Evolutionary conservation across 2,888 invertebrate genomes (phyloP).

Genomic region (Drosophila yooni): DNA sequence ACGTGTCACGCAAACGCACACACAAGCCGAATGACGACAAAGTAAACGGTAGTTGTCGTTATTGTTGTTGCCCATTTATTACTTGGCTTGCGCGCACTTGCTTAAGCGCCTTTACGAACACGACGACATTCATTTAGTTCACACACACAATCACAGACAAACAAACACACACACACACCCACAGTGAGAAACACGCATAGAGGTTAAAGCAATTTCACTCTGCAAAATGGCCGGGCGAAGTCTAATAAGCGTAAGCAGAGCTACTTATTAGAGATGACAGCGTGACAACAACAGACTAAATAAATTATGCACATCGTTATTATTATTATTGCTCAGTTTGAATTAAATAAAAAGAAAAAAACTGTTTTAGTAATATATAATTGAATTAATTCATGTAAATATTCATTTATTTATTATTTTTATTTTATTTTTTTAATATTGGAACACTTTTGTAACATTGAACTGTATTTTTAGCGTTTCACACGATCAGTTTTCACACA

Average conservation of each 20-base stretch:
- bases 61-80: constrained; percentile 34
- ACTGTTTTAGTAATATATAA: background rate
- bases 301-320: background rate
- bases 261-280: constrained; percentile 29
- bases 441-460: background rate
- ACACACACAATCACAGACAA: constrained; percentile 34
- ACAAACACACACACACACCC: constrained; percentile 5
- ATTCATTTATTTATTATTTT: background rate
- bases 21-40: constrained; percentile 23
- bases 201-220: constrained; percentile 53
- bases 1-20: constrained; percentile 31
- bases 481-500: constrained; percentile 13
- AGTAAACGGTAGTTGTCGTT: constrained; percentile 65
- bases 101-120: constrained; percentile 56
- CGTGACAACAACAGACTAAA: constrained; percentile 12
- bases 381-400: background rate
- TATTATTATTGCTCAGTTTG: background rate
- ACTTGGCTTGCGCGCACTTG: constrained; percentile 62
- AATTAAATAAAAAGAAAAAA: background rate
- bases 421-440: background rate
- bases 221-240: constrained; percentile 45
- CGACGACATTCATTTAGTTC: constrained; percentile 44
- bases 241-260: constrained; percentile 28
- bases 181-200: constrained; percentile 19
- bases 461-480: background rate